phyloP scores from a whole-genome alignment of 1,140 invertebrate species.

The Drosophila nasuta region DNA sequence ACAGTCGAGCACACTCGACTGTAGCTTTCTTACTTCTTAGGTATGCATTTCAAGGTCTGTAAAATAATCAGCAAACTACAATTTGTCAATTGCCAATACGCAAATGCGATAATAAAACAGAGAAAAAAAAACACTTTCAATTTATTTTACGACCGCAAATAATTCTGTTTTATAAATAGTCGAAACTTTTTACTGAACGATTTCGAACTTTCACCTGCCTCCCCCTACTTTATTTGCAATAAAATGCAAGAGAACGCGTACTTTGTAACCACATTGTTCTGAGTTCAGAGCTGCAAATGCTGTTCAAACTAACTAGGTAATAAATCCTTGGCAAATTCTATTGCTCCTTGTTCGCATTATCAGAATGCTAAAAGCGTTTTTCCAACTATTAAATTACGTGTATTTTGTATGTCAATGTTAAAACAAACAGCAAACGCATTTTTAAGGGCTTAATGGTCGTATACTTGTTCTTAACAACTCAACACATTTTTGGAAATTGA shows the following conservation, averaged over 20 bases:
- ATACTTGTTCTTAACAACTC: no score
- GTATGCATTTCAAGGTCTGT: conserved; percentile 5
- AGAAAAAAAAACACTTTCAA: conserved; percentile 12
- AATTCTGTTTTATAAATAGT: conserved; percentile 19
- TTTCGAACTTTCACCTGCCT: background rate
- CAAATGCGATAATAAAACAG: background rate
- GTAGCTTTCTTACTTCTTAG: background rate
- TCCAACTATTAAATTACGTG: background rate
- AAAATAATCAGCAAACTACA: conserved; percentile 14
- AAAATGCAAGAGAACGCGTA: background rate
- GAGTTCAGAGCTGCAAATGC: conserved; percentile 13
- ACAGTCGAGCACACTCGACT: no score
- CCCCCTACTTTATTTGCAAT: background rate
- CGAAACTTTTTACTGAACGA: conserved; percentile 1
- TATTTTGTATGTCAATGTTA: no score
- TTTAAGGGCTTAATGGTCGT: no score
- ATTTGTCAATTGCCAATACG: conserved; percentile 15
- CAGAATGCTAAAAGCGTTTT: background rate
- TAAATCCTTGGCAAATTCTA: conserved; percentile 9
- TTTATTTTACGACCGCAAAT: conserved; percentile 20
- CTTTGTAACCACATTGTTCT: conserved; percentile 14
- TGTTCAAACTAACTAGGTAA: conserved; percentile 10
- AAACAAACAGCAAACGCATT: no score
- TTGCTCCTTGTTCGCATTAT: background rate
- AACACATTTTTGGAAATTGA: no score